Evolutionary conservation across 2,888 invertebrate genomes (phyloP).

Genomic region (Anticlea derivata): DNA sequence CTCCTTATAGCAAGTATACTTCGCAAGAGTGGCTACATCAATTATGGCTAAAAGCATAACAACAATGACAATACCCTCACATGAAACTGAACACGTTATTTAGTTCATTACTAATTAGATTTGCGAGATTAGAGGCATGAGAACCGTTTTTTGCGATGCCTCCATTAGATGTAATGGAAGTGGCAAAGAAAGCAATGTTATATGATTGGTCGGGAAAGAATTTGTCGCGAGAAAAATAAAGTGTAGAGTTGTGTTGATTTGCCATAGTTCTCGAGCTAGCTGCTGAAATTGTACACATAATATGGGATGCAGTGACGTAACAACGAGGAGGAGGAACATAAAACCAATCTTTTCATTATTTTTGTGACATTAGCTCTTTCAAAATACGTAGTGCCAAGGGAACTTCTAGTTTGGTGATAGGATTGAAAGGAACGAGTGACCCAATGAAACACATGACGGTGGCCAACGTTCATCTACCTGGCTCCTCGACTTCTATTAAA

Average conservation of each 20-base stretch:
- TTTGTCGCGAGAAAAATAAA: conserved; percentile 27
- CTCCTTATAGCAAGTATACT: too few relatives aligned
- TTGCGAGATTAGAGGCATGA: conserved; percentile 42
- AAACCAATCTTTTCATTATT: too few relatives aligned
- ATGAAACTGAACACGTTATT: conserved; percentile 38
- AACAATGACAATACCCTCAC: conserved; percentile 4
- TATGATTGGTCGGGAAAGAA: conserved; percentile 26
- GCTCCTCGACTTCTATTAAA: conserved; percentile 6
- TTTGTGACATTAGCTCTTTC: too few relatives aligned
- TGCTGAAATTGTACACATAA: not conserved
- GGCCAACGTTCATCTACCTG: too few relatives aligned
- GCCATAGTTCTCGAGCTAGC: conserved; percentile 13
- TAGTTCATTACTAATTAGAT: conserved; percentile 44
- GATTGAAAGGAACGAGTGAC: too few relatives aligned
- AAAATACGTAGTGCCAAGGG: too few relatives aligned
- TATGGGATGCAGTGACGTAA: not conserved
- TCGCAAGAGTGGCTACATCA: not conserved
- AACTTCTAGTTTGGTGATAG: too few relatives aligned
- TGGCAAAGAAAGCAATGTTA: conserved; percentile 35
- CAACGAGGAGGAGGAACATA: too few relatives aligned
- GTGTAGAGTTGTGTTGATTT: conserved; percentile 27
- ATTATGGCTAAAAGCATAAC: not conserved
- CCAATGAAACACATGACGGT: too few relatives aligned
- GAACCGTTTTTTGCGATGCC: conserved; percentile 42
- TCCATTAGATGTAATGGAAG: conserved; percentile 34